These are phyloP conservation scores for Campoplex capitator DNA, from an alignment of 2,888 invertebrate species.

Conservation along the genomic window DNA sequence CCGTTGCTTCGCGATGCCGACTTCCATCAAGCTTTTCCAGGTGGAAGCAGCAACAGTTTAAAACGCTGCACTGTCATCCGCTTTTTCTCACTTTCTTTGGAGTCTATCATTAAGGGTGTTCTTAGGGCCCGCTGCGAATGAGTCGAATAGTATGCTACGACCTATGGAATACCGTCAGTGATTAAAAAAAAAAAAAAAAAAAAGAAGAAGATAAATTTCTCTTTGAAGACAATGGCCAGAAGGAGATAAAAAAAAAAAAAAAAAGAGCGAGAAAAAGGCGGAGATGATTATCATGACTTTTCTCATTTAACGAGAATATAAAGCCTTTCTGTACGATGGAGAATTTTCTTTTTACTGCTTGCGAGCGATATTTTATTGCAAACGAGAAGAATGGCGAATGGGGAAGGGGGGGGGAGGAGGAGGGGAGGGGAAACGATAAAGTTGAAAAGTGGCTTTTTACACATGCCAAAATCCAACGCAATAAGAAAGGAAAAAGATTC, in stretches of 20 bases:
- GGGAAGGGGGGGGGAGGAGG: background rate
- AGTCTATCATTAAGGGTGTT: conserved; percentile 49
- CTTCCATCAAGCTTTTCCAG: conserved; percentile 41
- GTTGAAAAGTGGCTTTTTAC: conserved; percentile 37
- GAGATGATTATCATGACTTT: conserved; percentile 60
- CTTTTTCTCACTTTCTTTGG: conserved; percentile 13
- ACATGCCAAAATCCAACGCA: background rate
- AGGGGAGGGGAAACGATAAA: conserved; percentile 11
- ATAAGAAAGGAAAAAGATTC: background rate
- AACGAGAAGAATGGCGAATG: conserved; percentile 21
- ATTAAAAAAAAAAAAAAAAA: conserved; percentile 39
- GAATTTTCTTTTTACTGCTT: conserved; percentile 31
- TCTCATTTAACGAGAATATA: conserved; percentile 60
- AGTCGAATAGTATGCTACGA: conserved; percentile 49
- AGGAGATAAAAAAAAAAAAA: background rate
- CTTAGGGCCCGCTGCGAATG: background rate
- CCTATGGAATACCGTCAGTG: conserved; percentile 9
- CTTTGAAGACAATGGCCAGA: conserved; percentile 54
- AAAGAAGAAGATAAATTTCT: conserved; percentile 44
- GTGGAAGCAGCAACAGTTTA: conserved; percentile 62
- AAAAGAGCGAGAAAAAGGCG: background rate
- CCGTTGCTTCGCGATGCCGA: conserved; percentile 8
- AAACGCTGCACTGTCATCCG: conserved; percentile 29
- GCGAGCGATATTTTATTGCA: conserved; percentile 31
- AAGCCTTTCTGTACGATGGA: conserved; percentile 28